Evolutionary conservation across 2,113 vertebrate species (phyloP).

Genomic region (Zosterops lateralis): DNA sequence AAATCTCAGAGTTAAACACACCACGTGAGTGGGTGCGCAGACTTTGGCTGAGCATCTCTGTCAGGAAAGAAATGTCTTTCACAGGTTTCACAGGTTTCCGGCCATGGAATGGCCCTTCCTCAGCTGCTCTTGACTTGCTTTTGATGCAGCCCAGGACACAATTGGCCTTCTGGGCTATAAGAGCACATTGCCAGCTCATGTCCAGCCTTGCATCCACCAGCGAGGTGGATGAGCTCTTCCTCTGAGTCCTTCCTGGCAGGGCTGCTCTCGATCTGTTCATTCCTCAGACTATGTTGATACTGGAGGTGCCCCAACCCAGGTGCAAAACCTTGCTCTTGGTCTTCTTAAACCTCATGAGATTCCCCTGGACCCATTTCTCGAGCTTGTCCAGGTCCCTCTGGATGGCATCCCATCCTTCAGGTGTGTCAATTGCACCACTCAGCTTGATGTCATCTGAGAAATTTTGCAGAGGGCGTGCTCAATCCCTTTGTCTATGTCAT

Average conservation of each 20-base stretch:
- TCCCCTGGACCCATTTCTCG: rapidly evolving
- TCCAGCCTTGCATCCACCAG: not conserved
- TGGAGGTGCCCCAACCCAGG: not conserved
- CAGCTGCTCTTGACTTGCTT: not conserved
- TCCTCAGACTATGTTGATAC: not conserved
- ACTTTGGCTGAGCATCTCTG: not conserved
- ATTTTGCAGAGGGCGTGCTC: not conserved
- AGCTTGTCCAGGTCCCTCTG: not conserved
- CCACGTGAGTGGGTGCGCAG: rapidly evolving
- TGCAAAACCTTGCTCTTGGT: not conserved
- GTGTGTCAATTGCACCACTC: not conserved
- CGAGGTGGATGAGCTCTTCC: not conserved
- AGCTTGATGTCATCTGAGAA: not conserved
- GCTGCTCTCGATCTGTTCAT: not conserved
- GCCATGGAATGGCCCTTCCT: not conserved
- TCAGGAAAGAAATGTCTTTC: not conserved
- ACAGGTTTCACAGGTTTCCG: not conserved
- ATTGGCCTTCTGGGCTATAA: not conserved
- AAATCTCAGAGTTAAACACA: not conserved
- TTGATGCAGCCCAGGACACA: not conserved
- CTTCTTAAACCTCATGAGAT: not conserved
- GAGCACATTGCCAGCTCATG: not conserved
- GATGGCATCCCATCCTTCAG: not conserved
- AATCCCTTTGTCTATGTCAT: not conserved
- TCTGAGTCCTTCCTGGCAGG: not conserved